Conservation (phyloP, 2,888 invertebrate species). For the Eupsilia transversa region DNA sequence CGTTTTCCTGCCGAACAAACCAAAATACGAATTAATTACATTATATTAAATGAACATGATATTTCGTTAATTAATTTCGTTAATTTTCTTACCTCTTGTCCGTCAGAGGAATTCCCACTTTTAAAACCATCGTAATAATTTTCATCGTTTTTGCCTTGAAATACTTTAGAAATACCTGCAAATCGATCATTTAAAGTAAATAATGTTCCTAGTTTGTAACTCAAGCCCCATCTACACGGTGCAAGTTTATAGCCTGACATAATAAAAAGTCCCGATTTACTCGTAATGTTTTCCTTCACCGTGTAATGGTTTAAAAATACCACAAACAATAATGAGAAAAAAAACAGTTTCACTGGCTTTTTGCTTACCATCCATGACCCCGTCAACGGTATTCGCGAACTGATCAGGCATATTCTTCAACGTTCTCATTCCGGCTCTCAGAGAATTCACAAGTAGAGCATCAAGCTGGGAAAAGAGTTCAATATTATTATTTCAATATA, state of each 20-base stretch:
- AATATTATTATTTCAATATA: not conserved
- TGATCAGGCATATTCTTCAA: conserved; percentile 97
- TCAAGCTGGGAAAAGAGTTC: conserved; percentile 88
- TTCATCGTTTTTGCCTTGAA: conserved; percentile 90
- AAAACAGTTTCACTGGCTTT: not conserved
- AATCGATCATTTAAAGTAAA: conserved; percentile 14
- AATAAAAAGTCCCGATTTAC: too few relatives aligned
- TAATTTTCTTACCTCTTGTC: conserved; percentile 80
- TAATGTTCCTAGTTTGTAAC: too few relatives aligned
- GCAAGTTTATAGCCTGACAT: too few relatives aligned
- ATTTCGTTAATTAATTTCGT: not conserved
- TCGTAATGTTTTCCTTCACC: not conserved
- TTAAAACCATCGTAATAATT: conserved; percentile 80
- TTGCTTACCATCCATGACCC: conserved; percentile 93
- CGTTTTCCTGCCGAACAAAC: conserved; percentile 77
- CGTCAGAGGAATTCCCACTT: conserved; percentile 81
- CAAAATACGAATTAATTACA: not conserved
- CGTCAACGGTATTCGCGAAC: conserved; percentile 95
- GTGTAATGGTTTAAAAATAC: not conserved
- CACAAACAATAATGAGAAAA: not conserved
- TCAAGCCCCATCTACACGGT: too few relatives aligned
- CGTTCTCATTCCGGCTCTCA: conserved; percentile 95
- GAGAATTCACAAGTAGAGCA: conserved; percentile 93
- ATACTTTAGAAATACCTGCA: conserved; percentile 93
- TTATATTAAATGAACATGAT: not conserved